Evolutionary conservation across 1,140 invertebrate genomes (phyloP).

Genomic region (Agraylea sexmaculata): DNA sequence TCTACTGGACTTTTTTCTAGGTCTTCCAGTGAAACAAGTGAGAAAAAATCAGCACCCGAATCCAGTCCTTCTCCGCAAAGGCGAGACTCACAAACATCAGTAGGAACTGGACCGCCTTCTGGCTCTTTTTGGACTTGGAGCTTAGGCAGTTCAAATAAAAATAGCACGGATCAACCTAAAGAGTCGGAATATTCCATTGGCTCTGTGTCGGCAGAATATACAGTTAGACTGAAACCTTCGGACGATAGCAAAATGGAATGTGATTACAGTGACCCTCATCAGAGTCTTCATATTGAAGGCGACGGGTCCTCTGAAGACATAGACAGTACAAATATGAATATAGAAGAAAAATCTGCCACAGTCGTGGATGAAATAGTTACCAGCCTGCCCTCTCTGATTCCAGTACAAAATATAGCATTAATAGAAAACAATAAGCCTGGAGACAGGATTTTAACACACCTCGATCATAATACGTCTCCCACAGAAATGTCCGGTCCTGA

Average conservation of each 20-base stretch:
- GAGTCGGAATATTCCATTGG: slow-evolving; percentile 1
- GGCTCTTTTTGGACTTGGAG: slow-evolving; percentile 40
- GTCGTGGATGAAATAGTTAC: slow-evolving; percentile 35
- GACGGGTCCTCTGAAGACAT: slow-evolving; percentile 28
- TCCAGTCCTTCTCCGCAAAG: slow-evolving; percentile 10
- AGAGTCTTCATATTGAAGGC: too few species aligned
- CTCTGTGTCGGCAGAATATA: slow-evolving; percentile 7
- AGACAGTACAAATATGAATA: slow-evolving; percentile 31
- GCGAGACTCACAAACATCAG: slow-evolving; percentile 19
- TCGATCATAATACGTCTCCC: slow-evolving; percentile 18
- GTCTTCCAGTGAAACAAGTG: slow-evolving; percentile 24
- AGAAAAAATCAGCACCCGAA: slow-evolving; percentile 27
- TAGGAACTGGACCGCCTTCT: slow-evolving; percentile 27
- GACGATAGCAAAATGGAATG: too few species aligned
- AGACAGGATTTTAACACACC: too few species aligned
- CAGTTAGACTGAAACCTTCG: slow-evolving; percentile 9
- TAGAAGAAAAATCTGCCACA: slow-evolving; percentile 31
- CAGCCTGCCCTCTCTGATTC: too few species aligned
- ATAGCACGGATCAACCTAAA: slow-evolving; percentile 4
- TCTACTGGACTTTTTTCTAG: slow-evolving; percentile 40
- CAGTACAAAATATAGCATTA: too few species aligned
- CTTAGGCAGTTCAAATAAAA: slow-evolving; percentile 15
- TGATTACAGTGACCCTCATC: too few species aligned
- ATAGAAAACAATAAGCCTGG: too few species aligned
- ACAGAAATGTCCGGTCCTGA: slow-evolving; percentile 30